Evolutionary conservation across 1,140 invertebrate species (phyloP), one percentile per base, ranked within the genome.

Genomic region (Drosophila sp.): DNA sequence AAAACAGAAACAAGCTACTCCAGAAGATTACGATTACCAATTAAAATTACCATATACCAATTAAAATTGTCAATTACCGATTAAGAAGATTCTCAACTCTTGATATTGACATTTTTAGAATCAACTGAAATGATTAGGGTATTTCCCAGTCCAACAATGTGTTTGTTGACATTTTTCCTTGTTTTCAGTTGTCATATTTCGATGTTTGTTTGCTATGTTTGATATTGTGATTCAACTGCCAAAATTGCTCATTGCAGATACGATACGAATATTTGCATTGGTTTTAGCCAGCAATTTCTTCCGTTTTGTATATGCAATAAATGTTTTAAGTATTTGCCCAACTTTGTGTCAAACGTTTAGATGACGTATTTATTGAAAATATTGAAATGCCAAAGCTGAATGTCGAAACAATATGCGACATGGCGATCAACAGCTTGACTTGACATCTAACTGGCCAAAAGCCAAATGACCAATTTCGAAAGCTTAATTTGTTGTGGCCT

Each of bases 361-460:
- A 36, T 74, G 81, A 74, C 36, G 78, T 78, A 67, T 81, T 87
- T 87, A 87, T 81, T 87, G 78, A 65, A 71, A 54, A 46, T 38
- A 50, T 76, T 56, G 45, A 46, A 41, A 46, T 48, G 65, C 46
- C 48, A 58, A 43, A 76, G 57, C 63, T 40, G 64, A 80, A 63
- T 73, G 80, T 73, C 77, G 75, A 11, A 79, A 80, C 76, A 80
- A 76, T 72, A 29, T 76, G 78, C 29, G 63, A 36, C 62, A 69
- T 5, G 38, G 38, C 18, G 29, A 51, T 48, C 69, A 59, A 58
- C 77, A 79, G 78, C 58, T 76, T 69, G 54, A 4, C 11, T 14
- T 51, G 80, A 71, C 80, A 78, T 40, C 34, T 45, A 21, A 29
- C 56, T 41, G 66, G 32, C 38, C 54, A 45, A 62, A 32, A 53